Conservation (phyloP, 1,140 invertebrate species). For the Nylanderia fulva region DNA sequence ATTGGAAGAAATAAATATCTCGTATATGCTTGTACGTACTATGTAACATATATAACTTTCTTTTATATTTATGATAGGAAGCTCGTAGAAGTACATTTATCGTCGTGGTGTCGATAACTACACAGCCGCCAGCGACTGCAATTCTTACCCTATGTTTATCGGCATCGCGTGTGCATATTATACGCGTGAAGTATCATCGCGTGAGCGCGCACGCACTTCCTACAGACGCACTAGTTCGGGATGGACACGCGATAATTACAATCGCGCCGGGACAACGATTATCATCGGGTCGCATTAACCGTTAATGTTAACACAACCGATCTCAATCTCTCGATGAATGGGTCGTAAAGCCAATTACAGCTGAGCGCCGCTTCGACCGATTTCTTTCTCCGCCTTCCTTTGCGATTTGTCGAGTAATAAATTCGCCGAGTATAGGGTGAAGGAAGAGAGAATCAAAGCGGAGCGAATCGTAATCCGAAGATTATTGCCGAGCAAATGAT, state of each 20-base stretch:
- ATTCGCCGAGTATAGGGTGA: slow-evolving; percentile 17
- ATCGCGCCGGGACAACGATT: neutral
- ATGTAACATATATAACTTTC: neutral
- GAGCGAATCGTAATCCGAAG: slow-evolving; percentile 1
- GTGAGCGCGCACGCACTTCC: slow-evolving; percentile 36
- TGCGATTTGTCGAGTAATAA: slow-evolving; percentile 61
- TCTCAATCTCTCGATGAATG: slow-evolving; percentile 65
- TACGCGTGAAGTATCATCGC: neutral
- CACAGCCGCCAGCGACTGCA: neutral
- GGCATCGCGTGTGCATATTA: slow-evolving; percentile 30
- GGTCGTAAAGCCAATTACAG: slow-evolving; percentile 71
- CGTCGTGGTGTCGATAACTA: slow-evolving; percentile 14
- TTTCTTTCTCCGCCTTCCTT: slow-evolving; percentile 47
- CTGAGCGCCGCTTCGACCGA: neutral
- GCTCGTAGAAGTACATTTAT: neutral
- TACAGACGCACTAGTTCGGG: slow-evolving; percentile 41
- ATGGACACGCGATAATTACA: slow-evolving; percentile 68
- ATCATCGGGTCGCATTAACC: slow-evolving; percentile 67
- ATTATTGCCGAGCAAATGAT: slow-evolving; percentile 4
- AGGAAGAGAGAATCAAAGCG: slow-evolving; percentile 15
- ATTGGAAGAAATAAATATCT: neutral
- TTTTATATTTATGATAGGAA: neutral
- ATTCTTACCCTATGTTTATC: slow-evolving; percentile 29
- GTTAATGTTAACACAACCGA: slow-evolving; percentile 73
- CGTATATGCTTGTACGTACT: too few species aligned